phyloP scores from a whole-genome alignment of 2,888 invertebrate genomes.

The Sylvicola fuscatus region DNA sequence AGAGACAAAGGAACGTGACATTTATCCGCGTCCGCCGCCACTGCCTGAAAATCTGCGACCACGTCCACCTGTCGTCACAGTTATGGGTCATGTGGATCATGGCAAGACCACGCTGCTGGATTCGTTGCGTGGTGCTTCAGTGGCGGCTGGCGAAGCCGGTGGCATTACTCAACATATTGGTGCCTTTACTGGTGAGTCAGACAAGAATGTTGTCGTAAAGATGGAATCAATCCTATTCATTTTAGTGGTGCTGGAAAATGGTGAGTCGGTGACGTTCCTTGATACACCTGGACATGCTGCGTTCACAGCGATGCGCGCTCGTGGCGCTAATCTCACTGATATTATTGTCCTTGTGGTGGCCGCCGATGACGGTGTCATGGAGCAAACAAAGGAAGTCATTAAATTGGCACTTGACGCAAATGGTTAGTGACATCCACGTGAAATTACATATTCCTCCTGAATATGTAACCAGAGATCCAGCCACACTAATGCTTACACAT shows the following conservation, averaged over 20 bases:
- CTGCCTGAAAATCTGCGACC: constrained; percentile 38
- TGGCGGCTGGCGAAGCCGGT: constrained; percentile 86
- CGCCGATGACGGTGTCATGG: constrained; percentile 98
- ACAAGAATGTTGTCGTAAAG: too few relatives aligned
- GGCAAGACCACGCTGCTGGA: constrained; percentile 96
- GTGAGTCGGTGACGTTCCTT: constrained; percentile 73
- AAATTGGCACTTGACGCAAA: constrained; percentile 59
- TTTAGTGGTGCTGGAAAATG: constrained; percentile 41
- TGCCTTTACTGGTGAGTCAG: constrained; percentile 59
- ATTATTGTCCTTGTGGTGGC: constrained; percentile 91
- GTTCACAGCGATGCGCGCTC: constrained; percentile 77
- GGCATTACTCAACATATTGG: constrained; percentile 99
- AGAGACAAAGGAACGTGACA: constrained; percentile 22
- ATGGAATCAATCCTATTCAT: constrained; percentile 8
- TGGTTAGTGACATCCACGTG: constrained; percentile 27
- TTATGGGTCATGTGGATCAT: constrained; percentile 99
- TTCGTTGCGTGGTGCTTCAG: constrained; percentile 59
- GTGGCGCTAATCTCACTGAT: constrained; percentile 90
- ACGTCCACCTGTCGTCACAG: constrained; percentile 86
- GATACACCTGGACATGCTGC: constrained; percentile 99
- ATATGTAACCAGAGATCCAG: constrained; percentile 1
- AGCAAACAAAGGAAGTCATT: constrained; percentile 87
- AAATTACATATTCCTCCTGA: neutral
- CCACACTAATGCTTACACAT: constrained; percentile 1
- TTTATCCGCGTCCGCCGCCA: constrained; percentile 40